phyloP scores from a whole-genome alignment of 2,888 invertebrate species.

The Orthosia incerta region DNA sequence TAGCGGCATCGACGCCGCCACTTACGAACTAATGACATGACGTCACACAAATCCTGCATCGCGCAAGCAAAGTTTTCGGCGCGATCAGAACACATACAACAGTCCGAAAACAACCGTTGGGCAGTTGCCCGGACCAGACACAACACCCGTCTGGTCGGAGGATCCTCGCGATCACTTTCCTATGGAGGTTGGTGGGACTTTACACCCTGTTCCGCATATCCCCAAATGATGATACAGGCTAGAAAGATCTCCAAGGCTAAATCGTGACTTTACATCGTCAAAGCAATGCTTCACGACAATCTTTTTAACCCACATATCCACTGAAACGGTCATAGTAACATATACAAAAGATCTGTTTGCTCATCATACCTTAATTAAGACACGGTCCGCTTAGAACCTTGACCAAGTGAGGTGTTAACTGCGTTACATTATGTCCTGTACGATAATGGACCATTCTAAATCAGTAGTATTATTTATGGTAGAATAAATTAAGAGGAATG shows the following conservation, averaged over 20 bases:
- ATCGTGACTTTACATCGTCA: not conserved
- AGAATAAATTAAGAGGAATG: not conserved
- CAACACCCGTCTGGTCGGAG: too few species aligned
- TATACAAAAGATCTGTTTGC: constrained; percentile 22
- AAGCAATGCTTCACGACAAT: constrained; percentile 18
- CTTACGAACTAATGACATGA: too few species aligned
- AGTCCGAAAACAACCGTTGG: too few species aligned
- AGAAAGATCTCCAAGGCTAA: not conserved
- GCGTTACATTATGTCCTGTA: not conserved
- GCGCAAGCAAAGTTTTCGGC: too few species aligned
- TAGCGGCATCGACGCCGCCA: too few species aligned
- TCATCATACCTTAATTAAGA: constrained; percentile 41
- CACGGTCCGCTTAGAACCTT: constrained; percentile 40
- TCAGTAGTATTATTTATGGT: not conserved
- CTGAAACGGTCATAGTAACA: constrained; percentile 27
- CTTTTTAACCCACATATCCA: constrained; percentile 40
- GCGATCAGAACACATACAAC: too few species aligned
- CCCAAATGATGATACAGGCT: not conserved
- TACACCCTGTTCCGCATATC: too few species aligned
- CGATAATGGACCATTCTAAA: constrained; percentile 16
- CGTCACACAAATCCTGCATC: too few species aligned
- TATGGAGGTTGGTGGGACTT: too few species aligned
- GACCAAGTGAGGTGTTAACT: constrained; percentile 43
- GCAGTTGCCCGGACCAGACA: too few species aligned
- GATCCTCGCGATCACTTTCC: too few species aligned